A percentile compares a stretch with the other conserved stretches of the same genome.
Evolutionary conservation across 2,888 invertebrate genomes (phyloP).

Genomic region (Xestoiulus laeticollis): DNA sequence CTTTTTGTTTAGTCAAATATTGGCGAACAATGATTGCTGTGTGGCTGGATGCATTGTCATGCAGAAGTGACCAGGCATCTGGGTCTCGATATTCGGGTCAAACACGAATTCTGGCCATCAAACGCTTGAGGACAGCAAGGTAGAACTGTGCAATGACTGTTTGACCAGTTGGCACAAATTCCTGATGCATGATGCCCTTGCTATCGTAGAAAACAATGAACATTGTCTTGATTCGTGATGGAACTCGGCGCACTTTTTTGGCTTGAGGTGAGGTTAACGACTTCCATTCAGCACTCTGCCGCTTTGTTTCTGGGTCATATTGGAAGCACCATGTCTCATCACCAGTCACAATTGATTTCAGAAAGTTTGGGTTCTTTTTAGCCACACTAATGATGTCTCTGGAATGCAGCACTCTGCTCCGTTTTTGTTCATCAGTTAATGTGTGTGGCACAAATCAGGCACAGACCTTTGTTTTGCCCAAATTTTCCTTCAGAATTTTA

Average conservation of each 20-base stretch:
- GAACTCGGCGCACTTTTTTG: conserved; percentile 54
- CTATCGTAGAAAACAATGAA: conserved; percentile 56
- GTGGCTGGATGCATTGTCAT: too few species aligned
- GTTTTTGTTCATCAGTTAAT: too few species aligned
- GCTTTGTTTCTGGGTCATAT: conserved; percentile 56
- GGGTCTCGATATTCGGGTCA: too few species aligned
- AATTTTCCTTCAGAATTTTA: too few species aligned
- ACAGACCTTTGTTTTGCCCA: conserved; percentile 52
- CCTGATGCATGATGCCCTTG: conserved; percentile 53
- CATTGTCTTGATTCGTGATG: conserved; percentile 55
- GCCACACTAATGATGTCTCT: conserved; percentile 50
- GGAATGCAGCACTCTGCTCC: too few species aligned
- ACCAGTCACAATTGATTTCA: conserved; percentile 54
- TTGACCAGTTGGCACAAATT: conserved; percentile 53
- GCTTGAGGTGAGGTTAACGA: conserved; percentile 42
- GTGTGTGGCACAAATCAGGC: conserved; percentile 54
- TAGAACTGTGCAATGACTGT: conserved; percentile 44
- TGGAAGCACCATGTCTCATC: conserved; percentile 55
- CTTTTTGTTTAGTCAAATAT: background rate
- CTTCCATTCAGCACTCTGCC: conserved; percentile 53
- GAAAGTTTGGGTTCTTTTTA: conserved; percentile 55
- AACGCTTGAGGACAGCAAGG: background rate
- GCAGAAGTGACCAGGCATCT: too few species aligned
- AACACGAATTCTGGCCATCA: background rate
- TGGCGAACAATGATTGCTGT: background rate